Evolutionary conservation across 2,113 vertebrate genomes (phyloP).

Genomic region (pig (Sus scrofa)): T2T-Sscrofa CM000818.6:110343001-110343500

Average conservation of each 20-base stretch:
- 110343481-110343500: not conserved
- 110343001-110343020: not conserved
- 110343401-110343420: not conserved
- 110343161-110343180: not conserved
- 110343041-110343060: not conserved
- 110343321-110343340: too few species aligned
- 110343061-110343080: not conserved
- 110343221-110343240: too few species aligned
- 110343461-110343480: not conserved
- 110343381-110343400: not conserved
- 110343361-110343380: too few species aligned
- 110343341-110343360: too few species aligned
- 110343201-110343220: too few species aligned
- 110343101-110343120: not conserved
- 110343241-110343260: too few species aligned
- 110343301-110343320: too few species aligned
- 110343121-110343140: not conserved
- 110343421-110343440: not conserved
- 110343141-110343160: not conserved
- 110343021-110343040: not conserved
- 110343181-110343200: not conserved
- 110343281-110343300: too few species aligned
- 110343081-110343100: not conserved
- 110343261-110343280: too few species aligned
- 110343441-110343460: slow-evolving; percentile 23